Evolutionary conservation across 2,797 vertebrate genomes (phyloP).

Genomic region (Oreonectes daqikongensis): DNA sequence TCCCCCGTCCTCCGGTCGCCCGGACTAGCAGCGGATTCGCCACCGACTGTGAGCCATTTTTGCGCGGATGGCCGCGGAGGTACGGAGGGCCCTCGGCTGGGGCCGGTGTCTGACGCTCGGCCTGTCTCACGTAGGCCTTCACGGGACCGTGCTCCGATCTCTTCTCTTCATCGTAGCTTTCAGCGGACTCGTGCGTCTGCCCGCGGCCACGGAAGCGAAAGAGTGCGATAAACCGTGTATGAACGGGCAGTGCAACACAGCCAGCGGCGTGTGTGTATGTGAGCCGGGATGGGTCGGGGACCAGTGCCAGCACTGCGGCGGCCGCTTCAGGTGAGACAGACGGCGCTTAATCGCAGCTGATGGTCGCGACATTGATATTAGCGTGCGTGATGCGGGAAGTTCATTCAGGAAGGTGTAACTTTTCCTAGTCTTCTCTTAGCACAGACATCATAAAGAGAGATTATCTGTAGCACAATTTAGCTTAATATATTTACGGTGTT

Average conservation of each 20-base stretch:
- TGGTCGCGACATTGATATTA: background rate
- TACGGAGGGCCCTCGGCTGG: conserved; percentile 68
- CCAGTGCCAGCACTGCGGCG: conserved; percentile 98
- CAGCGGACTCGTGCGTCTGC: conserved; percentile 68
- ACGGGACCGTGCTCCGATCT: conserved; percentile 62
- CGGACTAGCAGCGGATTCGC: conserved; percentile 2
- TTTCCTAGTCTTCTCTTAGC: background rate
- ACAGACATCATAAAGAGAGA: background rate
- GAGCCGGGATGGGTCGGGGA: conserved; percentile 93
- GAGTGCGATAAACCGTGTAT: conserved; percentile 92
- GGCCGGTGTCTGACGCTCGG: conserved; percentile 60
- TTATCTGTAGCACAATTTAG: background rate
- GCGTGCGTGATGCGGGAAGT: background rate
- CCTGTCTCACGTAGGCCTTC: conserved; percentile 46
- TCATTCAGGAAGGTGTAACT: no score
- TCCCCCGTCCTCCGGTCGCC: background rate
- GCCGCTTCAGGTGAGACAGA: conserved; percentile 85
- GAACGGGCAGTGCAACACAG: conserved; percentile 88
- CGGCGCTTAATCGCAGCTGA: conserved; percentile 1
- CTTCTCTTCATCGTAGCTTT: conserved; percentile 68
- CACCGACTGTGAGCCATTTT: conserved; percentile 70
- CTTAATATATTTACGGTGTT: background rate
- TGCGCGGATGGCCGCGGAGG: conserved; percentile 73
- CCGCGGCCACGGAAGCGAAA: conserved; percentile 76
- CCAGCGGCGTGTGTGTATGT: conserved; percentile 85